phyloP scores from a whole-genome alignment of 1,140 invertebrate species.

The Aphidius gifuensis region DNA sequence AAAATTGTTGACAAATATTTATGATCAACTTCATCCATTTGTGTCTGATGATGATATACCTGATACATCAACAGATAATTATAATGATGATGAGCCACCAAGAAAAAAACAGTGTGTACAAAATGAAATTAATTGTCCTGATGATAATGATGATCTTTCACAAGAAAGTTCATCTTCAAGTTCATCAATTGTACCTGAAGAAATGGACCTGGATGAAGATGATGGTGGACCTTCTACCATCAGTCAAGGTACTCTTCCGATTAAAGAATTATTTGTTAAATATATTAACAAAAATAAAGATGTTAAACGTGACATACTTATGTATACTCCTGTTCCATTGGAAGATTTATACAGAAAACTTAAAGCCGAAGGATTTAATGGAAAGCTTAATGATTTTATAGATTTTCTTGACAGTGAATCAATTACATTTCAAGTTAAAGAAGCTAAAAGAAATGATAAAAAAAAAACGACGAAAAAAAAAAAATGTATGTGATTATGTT shows the following conservation, averaged over 20 bases:
- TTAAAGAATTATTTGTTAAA: conserved; percentile 40
- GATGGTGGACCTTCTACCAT: neutral
- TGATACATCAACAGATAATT: conserved; percentile 11
- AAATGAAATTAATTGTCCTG: neutral
- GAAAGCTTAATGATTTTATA: conserved; percentile 45
- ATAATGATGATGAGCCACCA: conserved; percentile 32
- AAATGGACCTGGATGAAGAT: conserved; percentile 30
- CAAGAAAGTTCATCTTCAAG: neutral
- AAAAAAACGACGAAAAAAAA: conserved; percentile 23
- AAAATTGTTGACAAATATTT: conserved; percentile 52
- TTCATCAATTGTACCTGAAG: conserved; percentile 26
- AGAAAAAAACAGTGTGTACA: neutral
- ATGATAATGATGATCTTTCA: conserved; percentile 29
- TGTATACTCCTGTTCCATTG: conserved; percentile 53
- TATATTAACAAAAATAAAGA: conserved; percentile 41
- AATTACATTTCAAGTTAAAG: conserved; percentile 38
- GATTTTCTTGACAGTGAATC: conserved; percentile 55
- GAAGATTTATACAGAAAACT: conserved; percentile 43
- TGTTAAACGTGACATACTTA: conserved; percentile 49
- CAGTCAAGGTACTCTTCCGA: neutral
- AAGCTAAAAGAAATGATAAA: conserved; percentile 13
- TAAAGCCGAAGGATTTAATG: conserved; percentile 47
- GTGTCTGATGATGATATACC: conserved; percentile 19
- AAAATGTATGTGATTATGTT: neutral
- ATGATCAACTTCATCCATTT: conserved; percentile 50